phyloP scores from a whole-genome alignment of 2,888 invertebrate genomes.

The Agonopterix heracliana region DNA sequence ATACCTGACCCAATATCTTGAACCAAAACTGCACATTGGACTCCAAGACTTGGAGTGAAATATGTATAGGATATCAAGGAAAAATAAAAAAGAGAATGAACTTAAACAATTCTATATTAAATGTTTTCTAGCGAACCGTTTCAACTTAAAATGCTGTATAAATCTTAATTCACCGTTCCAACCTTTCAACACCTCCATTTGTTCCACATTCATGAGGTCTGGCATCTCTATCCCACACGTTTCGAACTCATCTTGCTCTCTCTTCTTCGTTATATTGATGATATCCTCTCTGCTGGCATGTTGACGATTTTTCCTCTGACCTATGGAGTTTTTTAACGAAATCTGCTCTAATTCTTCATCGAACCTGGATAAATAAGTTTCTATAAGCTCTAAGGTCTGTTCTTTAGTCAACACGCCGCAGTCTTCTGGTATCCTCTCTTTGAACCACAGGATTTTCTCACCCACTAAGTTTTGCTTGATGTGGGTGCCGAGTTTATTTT shows the following conservation, averaged over 20 bases:
- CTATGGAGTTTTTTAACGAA: conserved; percentile 84
- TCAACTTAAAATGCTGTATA: conserved; percentile 80
- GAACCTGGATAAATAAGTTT: conserved; percentile 75
- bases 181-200: conserved; percentile 75
- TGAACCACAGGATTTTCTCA: conserved; percentile 88
- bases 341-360: conserved; percentile 89
- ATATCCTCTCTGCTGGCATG: conserved; percentile 88
- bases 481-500: conserved; percentile 78
- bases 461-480: conserved; percentile 84
- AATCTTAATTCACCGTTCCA: conserved; percentile 83
- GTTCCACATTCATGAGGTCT: conserved; percentile 77
- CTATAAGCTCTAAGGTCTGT: conserved; percentile 76
- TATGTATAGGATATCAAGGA: not conserved
- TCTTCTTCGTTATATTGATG: conserved; percentile 84
- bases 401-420: conserved; percentile 74
- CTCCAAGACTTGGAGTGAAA: no score
- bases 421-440: conserved; percentile 78
- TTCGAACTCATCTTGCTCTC: conserved; percentile 84
- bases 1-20: no score
- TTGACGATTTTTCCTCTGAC: conserved; percentile 83
- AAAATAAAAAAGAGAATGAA: not conserved
- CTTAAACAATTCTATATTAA: conserved; percentile 19
- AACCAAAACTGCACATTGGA: no score
- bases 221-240: conserved; percentile 88
- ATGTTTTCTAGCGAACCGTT: conserved; percentile 70